phyloP scores from a whole-genome alignment of 2,113 vertebrate genomes.

The Glaucidium brasilianum region DNA sequence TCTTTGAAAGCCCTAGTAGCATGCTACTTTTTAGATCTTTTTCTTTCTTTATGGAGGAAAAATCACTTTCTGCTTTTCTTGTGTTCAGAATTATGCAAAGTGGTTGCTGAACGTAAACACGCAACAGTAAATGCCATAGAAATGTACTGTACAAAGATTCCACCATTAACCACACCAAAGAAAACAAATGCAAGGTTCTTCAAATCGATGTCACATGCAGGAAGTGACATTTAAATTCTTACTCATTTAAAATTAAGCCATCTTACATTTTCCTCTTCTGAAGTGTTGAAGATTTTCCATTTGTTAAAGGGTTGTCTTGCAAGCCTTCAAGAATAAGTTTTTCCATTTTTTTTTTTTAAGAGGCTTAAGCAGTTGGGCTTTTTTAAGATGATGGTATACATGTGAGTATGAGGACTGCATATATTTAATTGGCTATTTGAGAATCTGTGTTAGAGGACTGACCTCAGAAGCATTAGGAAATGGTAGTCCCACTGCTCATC shows the following conservation, averaged over 20 bases:
- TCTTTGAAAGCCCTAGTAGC: background rate
- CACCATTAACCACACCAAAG: constrained; percentile 49
- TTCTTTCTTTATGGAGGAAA: background rate
- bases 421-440: background rate
- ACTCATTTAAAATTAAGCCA: constrained; percentile 39
- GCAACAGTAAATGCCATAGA: constrained; percentile 22
- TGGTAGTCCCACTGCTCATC: constrained; percentile 10
- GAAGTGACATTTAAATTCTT: constrained; percentile 63
- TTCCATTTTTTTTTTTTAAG: background rate
- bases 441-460: background rate
- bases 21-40: background rate
- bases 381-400: background rate
- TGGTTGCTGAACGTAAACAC: background rate
- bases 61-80: constrained; percentile 15
- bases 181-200: constrained; percentile 45
- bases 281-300: constrained; percentile 39
- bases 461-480: constrained; percentile 9
- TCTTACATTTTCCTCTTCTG: constrained; percentile 35
- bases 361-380: background rate
- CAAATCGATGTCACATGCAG: constrained; percentile 35
- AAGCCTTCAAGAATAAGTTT: constrained; percentile 29
- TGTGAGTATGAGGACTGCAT: background rate
- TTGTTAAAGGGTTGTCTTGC: constrained; percentile 4
- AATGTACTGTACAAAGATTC: constrained; percentile 40
- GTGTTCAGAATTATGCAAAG: constrained; percentile 34